phyloP scores from a whole-genome alignment of 2,797 vertebrate genomes.

The Adelosebastes latens region DNA sequence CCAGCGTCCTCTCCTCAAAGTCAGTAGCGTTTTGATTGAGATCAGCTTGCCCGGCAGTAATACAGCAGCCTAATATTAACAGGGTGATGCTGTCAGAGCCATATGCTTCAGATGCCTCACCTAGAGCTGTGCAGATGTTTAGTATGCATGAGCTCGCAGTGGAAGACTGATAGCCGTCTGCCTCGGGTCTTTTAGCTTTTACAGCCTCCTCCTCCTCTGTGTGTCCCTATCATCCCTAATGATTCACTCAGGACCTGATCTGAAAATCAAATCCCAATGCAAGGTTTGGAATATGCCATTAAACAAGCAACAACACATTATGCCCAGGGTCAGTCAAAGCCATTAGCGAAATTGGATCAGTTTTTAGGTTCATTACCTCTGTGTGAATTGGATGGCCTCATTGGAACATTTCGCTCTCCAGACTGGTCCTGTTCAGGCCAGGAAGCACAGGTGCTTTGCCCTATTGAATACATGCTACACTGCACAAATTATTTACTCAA shows the following conservation, averaged over 20 bases:
- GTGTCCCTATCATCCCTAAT: slow-evolving; percentile 70
- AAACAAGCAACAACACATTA: slow-evolving; percentile 73
- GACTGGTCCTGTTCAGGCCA: slow-evolving; percentile 24
- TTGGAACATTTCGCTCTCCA: slow-evolving; percentile 48
- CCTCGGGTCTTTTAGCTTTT: slow-evolving; percentile 67
- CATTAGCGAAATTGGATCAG: slow-evolving; percentile 77
- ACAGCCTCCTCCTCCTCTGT: slow-evolving; percentile 55
- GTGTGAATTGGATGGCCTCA: slow-evolving; percentile 58
- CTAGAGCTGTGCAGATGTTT: slow-evolving; percentile 56
- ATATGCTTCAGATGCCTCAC: slow-evolving; percentile 60
- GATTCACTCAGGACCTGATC: slow-evolving; percentile 70
- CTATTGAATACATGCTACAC: slow-evolving; percentile 23
- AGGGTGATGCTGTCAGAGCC: slow-evolving; percentile 44
- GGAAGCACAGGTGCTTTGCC: slow-evolving; percentile 20
- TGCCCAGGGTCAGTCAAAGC: slow-evolving; percentile 73
- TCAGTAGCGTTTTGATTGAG: slow-evolving; percentile 35
- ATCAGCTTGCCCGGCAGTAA: slow-evolving; percentile 23
- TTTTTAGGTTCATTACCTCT: slow-evolving; percentile 80
- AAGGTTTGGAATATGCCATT: slow-evolving; percentile 70
- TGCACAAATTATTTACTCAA: slow-evolving; percentile 19
- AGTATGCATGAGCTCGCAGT: slow-evolving; percentile 62
- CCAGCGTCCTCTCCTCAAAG: slow-evolving; percentile 26
- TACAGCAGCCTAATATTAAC: slow-evolving; percentile 41
- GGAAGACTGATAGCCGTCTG: slow-evolving; percentile 66
- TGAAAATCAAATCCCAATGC: slow-evolving; percentile 70